Evolutionary conservation across 2,888 invertebrate genomes (phyloP), one percentile per base, ranked within the genome.

Genomic region (Drosophila engyochracea): DNA sequence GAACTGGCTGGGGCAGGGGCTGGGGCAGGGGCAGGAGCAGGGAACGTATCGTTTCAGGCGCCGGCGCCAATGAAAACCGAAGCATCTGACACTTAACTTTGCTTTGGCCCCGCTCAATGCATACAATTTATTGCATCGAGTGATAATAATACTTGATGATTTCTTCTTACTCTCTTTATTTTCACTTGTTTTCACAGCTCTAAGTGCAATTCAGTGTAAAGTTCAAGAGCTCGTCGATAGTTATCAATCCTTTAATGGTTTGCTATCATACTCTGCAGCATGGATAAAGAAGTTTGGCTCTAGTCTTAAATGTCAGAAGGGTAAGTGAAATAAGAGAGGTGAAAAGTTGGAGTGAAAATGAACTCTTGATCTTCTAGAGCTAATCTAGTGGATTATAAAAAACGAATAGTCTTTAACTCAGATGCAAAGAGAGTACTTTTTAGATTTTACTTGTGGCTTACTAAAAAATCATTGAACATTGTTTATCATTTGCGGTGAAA

Each of bases 81-180:
- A 69, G 61, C 67, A 73, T 79, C 76, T 67, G 76, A 81, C 73
- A 83, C 77, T 81, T 71, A 57, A 74, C 55, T 66, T 54, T 37
- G 58, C 67, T 54, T 60, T 59, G 61, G 59, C 44, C 55, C 41
- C 22, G 53, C 37, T 63, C 70, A 73, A 54, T 53, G 76, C 81
- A 74, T 62, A 70, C 71, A 81, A 82, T 81, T 76, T 79, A 76
- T 70, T 52, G 58, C 74, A 74, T 76, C 71, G 63, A 60, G 58
- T 60, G 72, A 75, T 82, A 73, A 79, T 79, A 76, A 64, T 59
- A 73, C 74, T 81, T 70, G 70, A 79, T 62, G 49, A 64, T 66
- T 57, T 49, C 37, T 58, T 44, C 63, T 41, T 31, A 37, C 22
- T 33, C 54, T 33, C 35, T 25, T 47, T 66, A 52, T 16, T 58